Evolutionary conservation across 2,888 invertebrate species (phyloP).

Genomic region (Prosopocoilus inquinatus): DNA sequence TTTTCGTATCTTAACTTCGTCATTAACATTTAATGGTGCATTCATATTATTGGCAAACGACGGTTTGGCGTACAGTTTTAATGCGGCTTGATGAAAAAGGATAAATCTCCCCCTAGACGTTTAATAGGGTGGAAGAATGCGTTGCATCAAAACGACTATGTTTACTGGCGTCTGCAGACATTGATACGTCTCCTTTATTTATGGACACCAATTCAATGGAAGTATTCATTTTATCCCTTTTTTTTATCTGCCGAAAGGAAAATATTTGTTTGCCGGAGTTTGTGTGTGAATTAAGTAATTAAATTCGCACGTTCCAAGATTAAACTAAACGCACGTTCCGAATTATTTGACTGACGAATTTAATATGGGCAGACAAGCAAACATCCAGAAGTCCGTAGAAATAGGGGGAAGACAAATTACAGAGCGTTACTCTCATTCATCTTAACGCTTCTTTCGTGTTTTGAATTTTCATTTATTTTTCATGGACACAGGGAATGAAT

Average conservation of each 20-base stretch:
- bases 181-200: conserved; percentile 3
- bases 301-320: no score
- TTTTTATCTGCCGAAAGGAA: neutral
- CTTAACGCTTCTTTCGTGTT: conserved; percentile 7
- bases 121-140: conserved; percentile 27
- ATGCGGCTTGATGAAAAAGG: conserved; percentile 23
- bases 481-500: neutral
- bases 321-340: conserved; percentile 8
- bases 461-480: conserved; percentile 7
- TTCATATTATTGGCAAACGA: no score
- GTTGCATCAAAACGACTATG: conserved; percentile 15
- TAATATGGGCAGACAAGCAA: conserved; percentile 39
- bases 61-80: no score
- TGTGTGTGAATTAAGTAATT: neutral
- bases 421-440: conserved; percentile 23
- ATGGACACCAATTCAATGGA: neutral
- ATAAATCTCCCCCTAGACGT: conserved; percentile 29
- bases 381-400: conserved; percentile 23
- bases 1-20: no score
- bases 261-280: neutral
- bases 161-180: conserved; percentile 18
- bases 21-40: no score
- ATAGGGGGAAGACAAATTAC: conserved; percentile 24
- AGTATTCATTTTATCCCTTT: neutral
- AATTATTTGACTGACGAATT: conserved; percentile 38